Percentiles rank a stretch among this genome's conserved stretches.
These are phyloP conservation scores for Macrostomum lignano DNA, from an alignment of 1,140 invertebrate genomes.

Conservation along the genomic window DNA sequence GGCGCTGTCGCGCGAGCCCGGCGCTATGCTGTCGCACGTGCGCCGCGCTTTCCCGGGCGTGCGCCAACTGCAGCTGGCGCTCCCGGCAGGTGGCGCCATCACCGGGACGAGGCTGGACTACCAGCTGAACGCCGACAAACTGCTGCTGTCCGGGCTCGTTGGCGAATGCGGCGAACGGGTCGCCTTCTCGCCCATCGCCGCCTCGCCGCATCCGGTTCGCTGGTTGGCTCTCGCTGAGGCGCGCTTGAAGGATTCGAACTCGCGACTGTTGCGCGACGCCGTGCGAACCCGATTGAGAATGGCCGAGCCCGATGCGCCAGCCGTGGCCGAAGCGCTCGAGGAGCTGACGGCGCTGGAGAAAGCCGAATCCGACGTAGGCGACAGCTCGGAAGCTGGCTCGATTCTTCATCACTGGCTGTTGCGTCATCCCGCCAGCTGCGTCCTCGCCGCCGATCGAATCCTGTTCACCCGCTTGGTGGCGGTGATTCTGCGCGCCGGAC, in stretches of 20 bases:
- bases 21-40: conserved; percentile 15
- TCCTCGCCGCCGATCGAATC: conserved; percentile 16
- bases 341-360: conserved; percentile 11
- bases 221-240: too few relatives aligned
- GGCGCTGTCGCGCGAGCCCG: conserved; percentile 19
- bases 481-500: too few relatives aligned
- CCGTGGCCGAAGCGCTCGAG: too few relatives aligned
- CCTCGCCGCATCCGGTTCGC: too few relatives aligned
- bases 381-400: conserved; percentile 7
- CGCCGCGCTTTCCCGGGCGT: conserved; percentile 21
- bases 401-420: conserved; percentile 18
- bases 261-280: too few relatives aligned
- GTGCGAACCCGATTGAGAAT: too few relatives aligned
- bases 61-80: conserved; percentile 12
- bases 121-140: conserved; percentile 20
- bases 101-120: conserved; percentile 15
- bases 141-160: too few relatives aligned
- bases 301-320: too few relatives aligned
- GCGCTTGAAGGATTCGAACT: too few relatives aligned
- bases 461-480: too few relatives aligned
- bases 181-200: too few relatives aligned
- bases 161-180: too few relatives aligned
- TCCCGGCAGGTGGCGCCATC: conserved; percentile 13
- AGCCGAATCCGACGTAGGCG: background rate
- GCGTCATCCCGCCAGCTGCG: conserved; percentile 18